phyloP scores from a whole-genome alignment of 2,797 vertebrate species.

The Myotis vivesi region DNA sequence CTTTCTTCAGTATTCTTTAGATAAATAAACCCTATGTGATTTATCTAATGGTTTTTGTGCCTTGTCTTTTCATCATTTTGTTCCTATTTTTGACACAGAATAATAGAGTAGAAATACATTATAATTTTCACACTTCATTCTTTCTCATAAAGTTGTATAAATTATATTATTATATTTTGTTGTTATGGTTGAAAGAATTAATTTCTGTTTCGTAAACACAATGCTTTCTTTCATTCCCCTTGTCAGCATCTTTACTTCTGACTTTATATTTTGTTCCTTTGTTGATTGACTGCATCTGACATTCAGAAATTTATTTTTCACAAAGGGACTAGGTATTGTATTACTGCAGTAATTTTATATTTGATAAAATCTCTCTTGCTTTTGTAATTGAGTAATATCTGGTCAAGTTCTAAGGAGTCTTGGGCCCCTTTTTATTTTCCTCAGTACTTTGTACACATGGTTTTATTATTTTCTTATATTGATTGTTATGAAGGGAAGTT shows the following conservation, averaged over 20 bases:
- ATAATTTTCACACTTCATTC: not conserved
- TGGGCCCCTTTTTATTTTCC: not conserved
- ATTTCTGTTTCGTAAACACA: not conserved
- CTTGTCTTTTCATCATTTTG: not conserved
- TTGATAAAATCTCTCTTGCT: not conserved
- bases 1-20: not conserved
- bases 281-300: not conserved
- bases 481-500: not conserved
- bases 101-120: not conserved
- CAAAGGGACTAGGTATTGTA: not conserved
- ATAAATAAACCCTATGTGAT: not conserved
- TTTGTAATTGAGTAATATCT: not conserved
- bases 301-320: not conserved
- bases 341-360: not conserved
- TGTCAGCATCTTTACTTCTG: not conserved
- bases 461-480: not conserved
- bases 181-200: not conserved
- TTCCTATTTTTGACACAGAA: not conserved
- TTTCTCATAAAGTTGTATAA: not conserved
- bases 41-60: not conserved
- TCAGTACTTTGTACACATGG: not conserved
- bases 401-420: not conserved
- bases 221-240: not conserved
- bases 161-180: not conserved
- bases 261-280: conserved; percentile 24